phyloP scores from a whole-genome alignment of 1,140 invertebrate genomes.

The Cotesia glomerata region DNA sequence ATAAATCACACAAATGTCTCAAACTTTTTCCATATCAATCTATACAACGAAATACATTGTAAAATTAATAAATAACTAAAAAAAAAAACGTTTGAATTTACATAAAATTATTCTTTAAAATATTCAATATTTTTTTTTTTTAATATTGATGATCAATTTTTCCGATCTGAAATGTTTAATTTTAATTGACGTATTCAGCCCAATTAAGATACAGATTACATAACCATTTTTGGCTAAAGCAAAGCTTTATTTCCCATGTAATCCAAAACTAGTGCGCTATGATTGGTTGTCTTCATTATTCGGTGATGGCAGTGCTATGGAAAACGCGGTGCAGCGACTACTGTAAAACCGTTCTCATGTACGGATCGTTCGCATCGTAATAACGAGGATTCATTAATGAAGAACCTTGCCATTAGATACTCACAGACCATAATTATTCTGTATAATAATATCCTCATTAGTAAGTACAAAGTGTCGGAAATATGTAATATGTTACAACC shows the following conservation, averaged over 20 bases:
- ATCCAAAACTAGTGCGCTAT: neutral
- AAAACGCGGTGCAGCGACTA: neutral
- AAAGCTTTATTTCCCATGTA: no score
- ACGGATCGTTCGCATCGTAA: neutral
- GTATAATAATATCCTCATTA: conserved; percentile 11
- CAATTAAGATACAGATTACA: no score
- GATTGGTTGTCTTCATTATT: neutral
- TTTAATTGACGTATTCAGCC: no score
- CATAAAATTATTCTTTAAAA: no score
- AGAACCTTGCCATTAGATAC: conserved; percentile 23
- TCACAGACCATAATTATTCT: conserved; percentile 20
- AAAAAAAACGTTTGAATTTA: no score
- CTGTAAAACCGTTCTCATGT: neutral
- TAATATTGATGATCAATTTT: no score
- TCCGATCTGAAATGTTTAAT: no score
- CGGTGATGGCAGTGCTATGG: neutral
- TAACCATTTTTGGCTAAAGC: no score
- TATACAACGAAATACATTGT: no score
- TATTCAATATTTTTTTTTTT: no score
- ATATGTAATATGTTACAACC: neutral
- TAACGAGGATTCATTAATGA: conserved; percentile 21
- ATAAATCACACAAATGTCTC: neutral
- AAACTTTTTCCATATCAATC: neutral
- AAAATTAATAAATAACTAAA: no score
- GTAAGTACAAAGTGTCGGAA: neutral